Evolutionary conservation across 2,113 vertebrate species (phyloP).

Genomic region (Ellobius talpinus): DNA sequence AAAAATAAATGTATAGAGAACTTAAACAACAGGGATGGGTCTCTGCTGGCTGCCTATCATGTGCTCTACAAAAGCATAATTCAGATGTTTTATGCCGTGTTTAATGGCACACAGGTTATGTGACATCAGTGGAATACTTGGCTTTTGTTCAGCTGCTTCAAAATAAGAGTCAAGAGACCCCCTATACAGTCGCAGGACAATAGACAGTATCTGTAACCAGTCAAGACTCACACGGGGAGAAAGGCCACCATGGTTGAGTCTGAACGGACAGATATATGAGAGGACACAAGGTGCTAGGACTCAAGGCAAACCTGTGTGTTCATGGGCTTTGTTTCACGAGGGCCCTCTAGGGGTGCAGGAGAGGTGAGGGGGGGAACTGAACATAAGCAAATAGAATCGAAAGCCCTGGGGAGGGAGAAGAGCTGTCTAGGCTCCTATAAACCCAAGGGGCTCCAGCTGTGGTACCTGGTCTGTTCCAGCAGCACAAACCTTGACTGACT

Average conservation of each 20-base stretch:
- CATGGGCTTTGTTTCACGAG: neutral
- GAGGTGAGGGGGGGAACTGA: neutral
- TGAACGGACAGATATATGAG: neutral
- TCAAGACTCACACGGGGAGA: neutral
- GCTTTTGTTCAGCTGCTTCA: neutral
- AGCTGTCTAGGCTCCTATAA: neutral
- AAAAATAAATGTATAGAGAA: neutral
- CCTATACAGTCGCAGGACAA: neutral
- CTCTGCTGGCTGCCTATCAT: neutral
- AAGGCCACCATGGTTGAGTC: neutral
- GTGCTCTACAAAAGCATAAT: neutral
- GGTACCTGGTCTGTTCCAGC: neutral
- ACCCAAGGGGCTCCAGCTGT: rapidly evolving
- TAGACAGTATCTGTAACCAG: neutral
- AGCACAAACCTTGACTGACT: neutral
- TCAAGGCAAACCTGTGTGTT: neutral
- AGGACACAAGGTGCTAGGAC: neutral
- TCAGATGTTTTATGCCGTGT: neutral
- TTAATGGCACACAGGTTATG: neutral
- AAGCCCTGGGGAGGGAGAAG: neutral
- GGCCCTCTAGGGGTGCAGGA: neutral
- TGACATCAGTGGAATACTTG: neutral
- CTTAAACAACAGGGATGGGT: neutral
- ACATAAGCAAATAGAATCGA: neutral
- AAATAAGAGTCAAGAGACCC: neutral